Evolutionary conservation across 2,888 invertebrate species (phyloP).

Genomic region (Incurvaria masculella): DNA sequence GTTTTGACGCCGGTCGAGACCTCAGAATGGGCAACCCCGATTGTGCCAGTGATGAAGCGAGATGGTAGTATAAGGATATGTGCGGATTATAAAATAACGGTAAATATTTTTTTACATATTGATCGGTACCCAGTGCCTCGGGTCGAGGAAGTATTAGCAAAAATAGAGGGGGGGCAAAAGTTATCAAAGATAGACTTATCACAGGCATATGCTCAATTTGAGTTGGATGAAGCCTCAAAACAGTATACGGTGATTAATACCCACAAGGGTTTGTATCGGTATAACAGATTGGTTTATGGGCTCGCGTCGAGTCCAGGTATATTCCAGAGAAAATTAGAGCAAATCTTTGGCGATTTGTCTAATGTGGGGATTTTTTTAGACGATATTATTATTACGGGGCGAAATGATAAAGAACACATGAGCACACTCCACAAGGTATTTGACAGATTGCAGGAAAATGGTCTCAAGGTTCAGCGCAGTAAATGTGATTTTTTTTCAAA

Average conservation of each 20-base stretch:
- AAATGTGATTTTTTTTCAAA: conserved; percentile 1
- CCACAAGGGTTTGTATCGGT: conserved; percentile 9
- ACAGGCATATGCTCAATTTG: conserved; percentile 5
- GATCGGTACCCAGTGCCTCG: conserved; percentile 18
- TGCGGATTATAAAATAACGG: no score
- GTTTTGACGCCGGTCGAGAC: no score
- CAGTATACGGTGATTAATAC: not conserved
- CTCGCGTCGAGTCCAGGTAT: conserved; percentile 6
- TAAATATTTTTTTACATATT: conserved; percentile 8
- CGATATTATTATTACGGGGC: conserved; percentile 9
- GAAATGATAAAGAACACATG: not conserved
- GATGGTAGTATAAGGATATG: no score
- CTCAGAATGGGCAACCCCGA: no score
- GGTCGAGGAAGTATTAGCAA: conserved; percentile 18
- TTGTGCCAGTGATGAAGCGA: no score
- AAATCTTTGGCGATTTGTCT: conserved; percentile 1
- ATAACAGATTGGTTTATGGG: conserved; percentile 10
- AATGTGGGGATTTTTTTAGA: conserved; percentile 6
- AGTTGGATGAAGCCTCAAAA: no score
- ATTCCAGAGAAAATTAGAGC: conserved; percentile 9
- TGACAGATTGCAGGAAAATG: not conserved
- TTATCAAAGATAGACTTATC: conserved; percentile 6
- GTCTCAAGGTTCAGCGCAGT: not conserved
- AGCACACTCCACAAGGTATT: conserved; percentile 6
- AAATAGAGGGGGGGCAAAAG: conserved; percentile 12